Conservation (phyloP, 2,797 vertebrate species). For the Thalassophryne amazonica region DNA sequence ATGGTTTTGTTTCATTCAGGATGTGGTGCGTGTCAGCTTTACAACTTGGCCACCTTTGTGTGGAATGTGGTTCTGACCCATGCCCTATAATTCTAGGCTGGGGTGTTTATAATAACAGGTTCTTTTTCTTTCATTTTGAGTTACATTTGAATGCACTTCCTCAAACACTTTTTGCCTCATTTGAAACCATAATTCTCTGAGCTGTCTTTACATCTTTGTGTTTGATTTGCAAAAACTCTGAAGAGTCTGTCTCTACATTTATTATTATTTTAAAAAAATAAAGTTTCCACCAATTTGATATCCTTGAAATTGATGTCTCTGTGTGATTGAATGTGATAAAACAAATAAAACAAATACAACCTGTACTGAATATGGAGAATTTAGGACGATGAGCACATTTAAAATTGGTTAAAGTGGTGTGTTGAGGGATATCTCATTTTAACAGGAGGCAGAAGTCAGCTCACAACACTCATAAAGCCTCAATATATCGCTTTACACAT, state of each 20-base stretch:
- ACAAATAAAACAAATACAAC: constrained; percentile 70
- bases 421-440: constrained; percentile 75
- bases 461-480: constrained; percentile 72
- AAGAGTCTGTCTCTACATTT: constrained; percentile 42
- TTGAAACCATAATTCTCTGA: constrained; percentile 31
- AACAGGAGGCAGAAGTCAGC: constrained; percentile 68
- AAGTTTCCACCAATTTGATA: constrained; percentile 35
- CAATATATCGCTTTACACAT: constrained; percentile 72
- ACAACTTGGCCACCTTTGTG: constrained; percentile 15
- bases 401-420: constrained; percentile 76
- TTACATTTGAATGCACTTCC: constrained; percentile 41
- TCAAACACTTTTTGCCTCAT: constrained; percentile 20
- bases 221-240: constrained; percentile 40
- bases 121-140: constrained; percentile 23
- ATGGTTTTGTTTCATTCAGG: constrained; percentile 11
- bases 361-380: constrained; percentile 65
- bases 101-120: constrained; percentile 13
- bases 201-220: constrained; percentile 33
- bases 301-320: constrained; percentile 60
- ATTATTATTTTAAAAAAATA: constrained; percentile 35
- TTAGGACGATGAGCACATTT: constrained; percentile 62
- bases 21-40: too few relatives aligned
- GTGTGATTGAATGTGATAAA: constrained; percentile 60
- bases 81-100: constrained; percentile 10
- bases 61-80: constrained; percentile 7